These are phyloP conservation scores for Proales similis DNA, from an alignment of 1,140 invertebrate species.

Conservation along the genomic window DNA sequence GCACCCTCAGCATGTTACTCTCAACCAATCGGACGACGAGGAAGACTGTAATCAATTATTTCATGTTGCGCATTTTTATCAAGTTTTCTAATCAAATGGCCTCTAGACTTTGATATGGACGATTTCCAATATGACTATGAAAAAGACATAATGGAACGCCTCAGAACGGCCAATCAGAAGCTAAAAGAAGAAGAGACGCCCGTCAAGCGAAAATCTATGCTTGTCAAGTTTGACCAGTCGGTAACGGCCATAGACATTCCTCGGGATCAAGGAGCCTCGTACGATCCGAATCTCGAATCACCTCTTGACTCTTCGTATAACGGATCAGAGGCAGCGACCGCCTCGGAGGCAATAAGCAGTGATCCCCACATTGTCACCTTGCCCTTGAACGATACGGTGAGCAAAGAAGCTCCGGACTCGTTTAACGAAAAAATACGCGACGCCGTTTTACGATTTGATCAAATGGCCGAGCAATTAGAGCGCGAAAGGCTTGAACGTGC, in stretches of 20 bases:
- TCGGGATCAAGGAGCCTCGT: not conserved
- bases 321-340: no score
- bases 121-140: conserved; percentile 38
- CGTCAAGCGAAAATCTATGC: not conserved
- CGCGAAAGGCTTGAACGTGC: no score
- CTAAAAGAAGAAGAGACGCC: conserved; percentile 2
- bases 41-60: no score
- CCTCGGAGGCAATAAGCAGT: not conserved
- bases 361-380: not conserved
- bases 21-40: no score
- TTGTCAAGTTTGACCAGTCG: conserved; percentile 7
- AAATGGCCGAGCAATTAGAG: no score
- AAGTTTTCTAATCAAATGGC: no score
- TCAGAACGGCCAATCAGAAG: conserved; percentile 29
- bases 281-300: not conserved
- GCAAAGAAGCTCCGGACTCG: conserved; percentile 7
- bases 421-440: conserved; percentile 29
- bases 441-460: conserved; percentile 21
- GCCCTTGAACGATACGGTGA: conserved; percentile 31
- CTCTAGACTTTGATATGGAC: no score
- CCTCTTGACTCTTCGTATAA: not conserved
- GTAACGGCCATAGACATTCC: conserved; percentile 27
- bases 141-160: conserved; percentile 16
- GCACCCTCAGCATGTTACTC: no score
- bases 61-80: no score